Conservation (phyloP, 1,140 invertebrate species). For the Procambarus virginalis region DNA sequence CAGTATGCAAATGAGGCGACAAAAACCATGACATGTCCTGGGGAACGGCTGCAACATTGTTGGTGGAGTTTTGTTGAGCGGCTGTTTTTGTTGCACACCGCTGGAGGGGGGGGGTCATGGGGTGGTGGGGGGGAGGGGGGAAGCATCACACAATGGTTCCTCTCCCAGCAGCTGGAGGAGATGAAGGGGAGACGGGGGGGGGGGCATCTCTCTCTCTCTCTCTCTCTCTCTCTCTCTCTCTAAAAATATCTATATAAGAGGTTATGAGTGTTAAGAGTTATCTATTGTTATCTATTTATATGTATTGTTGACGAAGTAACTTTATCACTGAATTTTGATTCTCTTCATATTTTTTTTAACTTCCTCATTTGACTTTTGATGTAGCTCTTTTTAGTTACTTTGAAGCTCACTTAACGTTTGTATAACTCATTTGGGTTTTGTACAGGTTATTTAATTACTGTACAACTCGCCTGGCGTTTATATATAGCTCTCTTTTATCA, state of each 20-base stretch:
- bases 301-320: too few relatives aligned
- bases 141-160: not conserved
- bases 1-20: constrained; percentile 5
- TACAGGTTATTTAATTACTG: too few relatives aligned
- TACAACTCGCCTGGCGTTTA: too few relatives aligned
- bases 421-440: too few relatives aligned
- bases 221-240: not conserved
- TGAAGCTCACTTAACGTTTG: too few relatives aligned
- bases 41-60: constrained; percentile 1
- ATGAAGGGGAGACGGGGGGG: too few relatives aligned
- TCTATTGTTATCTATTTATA: too few relatives aligned
- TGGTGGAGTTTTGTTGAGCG: not conserved
- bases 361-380: too few relatives aligned
- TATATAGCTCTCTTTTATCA: too few relatives aligned
- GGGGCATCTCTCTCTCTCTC: not conserved
- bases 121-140: not conserved
- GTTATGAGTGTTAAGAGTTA: not conserved
- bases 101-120: not conserved
- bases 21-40: constrained; percentile 1
- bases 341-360: too few relatives aligned
- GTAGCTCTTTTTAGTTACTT: too few relatives aligned
- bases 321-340: too few relatives aligned
- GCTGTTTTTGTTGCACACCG: not conserved
- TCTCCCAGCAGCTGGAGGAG: not conserved
- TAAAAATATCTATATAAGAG: not conserved